These are phyloP conservation scores for Poecile atricapillus DNA, from an alignment of 2,113 vertebrate genomes.

Conservation along the genomic window DNA sequence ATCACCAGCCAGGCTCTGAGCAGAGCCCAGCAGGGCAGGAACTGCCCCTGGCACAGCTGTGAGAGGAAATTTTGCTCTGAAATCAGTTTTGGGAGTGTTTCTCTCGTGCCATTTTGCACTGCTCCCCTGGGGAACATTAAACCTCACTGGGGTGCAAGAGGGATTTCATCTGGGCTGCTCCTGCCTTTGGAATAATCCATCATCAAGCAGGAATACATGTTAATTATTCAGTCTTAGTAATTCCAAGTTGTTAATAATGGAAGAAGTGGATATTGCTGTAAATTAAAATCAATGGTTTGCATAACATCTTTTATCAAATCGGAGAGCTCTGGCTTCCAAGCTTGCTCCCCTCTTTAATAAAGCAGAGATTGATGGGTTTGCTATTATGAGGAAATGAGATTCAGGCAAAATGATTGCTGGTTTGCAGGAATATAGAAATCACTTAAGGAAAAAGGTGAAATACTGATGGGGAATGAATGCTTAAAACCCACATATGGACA, in stretches of 20 bases:
- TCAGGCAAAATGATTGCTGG: constrained; percentile 52
- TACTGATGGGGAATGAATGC: constrained; percentile 5
- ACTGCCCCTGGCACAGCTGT: not conserved
- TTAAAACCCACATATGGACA: not conserved
- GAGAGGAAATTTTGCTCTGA: not conserved
- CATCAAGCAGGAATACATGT: not conserved
- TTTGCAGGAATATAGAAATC: constrained; percentile 27
- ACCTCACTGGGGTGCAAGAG: not conserved
- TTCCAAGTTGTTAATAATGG: constrained; percentile 47
- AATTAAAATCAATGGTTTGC: constrained; percentile 62
- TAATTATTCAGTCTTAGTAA: constrained; percentile 53
- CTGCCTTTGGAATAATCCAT: not conserved
- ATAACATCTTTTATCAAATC: constrained; percentile 42
- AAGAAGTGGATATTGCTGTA: constrained; percentile 56
- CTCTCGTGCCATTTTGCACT: rapidly evolving
- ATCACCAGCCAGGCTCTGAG: not conserved
- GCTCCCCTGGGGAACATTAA: not conserved
- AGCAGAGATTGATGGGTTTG: constrained; percentile 45
- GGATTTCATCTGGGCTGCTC: not conserved
- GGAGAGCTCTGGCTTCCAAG: not conserved
- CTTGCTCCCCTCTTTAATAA: constrained; percentile 14
- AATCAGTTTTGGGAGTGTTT: not conserved
- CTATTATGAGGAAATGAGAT: constrained; percentile 33
- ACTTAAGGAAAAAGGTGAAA: constrained; percentile 45
- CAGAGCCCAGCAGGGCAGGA: not conserved